Evolutionary conservation across 23 tunicate genomes (phyloP).

Genomic region (Halocynthia aurantium): DNA sequence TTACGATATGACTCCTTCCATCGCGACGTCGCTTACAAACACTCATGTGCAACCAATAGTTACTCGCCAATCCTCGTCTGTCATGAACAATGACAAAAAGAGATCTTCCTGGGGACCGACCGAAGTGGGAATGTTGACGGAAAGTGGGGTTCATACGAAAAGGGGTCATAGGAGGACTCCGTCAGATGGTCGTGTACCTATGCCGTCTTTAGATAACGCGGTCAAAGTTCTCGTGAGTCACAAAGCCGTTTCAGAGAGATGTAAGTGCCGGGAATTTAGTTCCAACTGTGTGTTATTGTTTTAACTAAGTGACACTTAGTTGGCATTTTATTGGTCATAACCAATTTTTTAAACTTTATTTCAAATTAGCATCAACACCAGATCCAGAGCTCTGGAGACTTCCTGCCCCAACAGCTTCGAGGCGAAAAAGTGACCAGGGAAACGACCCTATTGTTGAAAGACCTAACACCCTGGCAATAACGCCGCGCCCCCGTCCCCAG

Average conservation of each 20-base stretch:
- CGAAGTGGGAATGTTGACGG: slow-evolving; percentile 38
- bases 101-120: slow-evolving; percentile 93
- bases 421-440: slow-evolving; percentile 55
- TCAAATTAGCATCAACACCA: slow-evolving; percentile 52
- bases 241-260: slow-evolving; percentile 82
- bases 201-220: slow-evolving; percentile 81
- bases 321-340: neutral
- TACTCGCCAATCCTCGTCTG: neutral
- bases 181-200: slow-evolving; percentile 84
- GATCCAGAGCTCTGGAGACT: slow-evolving; percentile 87
- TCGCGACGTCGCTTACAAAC: no score
- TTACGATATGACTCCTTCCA: no score
- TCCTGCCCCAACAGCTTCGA: slow-evolving; percentile 67
- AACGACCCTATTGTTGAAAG: slow-evolving; percentile 32
- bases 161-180: slow-evolving; percentile 80
- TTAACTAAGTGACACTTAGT: neutral
- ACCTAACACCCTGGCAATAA: slow-evolving; percentile 64
- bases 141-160: slow-evolving; percentile 16
- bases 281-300: neutral
- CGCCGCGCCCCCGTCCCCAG: slow-evolving; percentile 71
- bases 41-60: neutral
- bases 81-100: slow-evolving; percentile 24
- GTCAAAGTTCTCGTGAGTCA: slow-evolving; percentile 59
- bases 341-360: neutral
- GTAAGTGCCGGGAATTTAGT: slow-evolving; percentile 15